These are phyloP conservation scores for Chalcis sispes DNA, from an alignment of 2,888 invertebrate species.

Conservation along the genomic window DNA sequence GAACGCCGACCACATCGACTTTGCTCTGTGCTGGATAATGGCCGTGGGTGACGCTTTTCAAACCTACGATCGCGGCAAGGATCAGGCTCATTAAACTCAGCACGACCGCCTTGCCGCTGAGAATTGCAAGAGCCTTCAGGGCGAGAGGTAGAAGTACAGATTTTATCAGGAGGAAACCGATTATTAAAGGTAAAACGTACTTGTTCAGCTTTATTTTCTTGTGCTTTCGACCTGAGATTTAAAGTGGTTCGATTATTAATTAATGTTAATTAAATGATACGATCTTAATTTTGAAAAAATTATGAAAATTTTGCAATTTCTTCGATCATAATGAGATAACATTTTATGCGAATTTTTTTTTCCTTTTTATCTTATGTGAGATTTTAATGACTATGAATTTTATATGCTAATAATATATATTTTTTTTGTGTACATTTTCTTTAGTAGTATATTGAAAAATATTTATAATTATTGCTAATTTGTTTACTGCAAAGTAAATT, in stretches of 20 bases:
- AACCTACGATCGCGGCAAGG: slow-evolving; percentile 80
- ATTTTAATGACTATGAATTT: too few relatives aligned
- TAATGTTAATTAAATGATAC: background rate
- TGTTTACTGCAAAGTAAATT: too few relatives aligned
- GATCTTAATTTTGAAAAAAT: background rate
- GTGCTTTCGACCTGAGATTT: slow-evolving; percentile 69
- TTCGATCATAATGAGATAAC: background rate
- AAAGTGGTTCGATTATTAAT: slow-evolving; percentile 11
- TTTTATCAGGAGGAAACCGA: slow-evolving; percentile 82
- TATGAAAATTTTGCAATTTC: background rate
- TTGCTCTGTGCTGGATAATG: slow-evolving; percentile 36
- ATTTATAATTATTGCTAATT: too few relatives aligned
- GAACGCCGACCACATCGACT: slow-evolving; percentile 63
- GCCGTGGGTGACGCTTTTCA: slow-evolving; percentile 77
- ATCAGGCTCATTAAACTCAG: slow-evolving; percentile 78
- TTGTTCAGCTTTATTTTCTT: slow-evolving; percentile 77
- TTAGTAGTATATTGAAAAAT: too few relatives aligned
- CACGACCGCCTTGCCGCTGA: slow-evolving; percentile 80
- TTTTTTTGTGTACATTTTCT: too few relatives aligned
- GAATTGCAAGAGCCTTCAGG: slow-evolving; percentile 82
- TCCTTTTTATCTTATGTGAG: background rate
- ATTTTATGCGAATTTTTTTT: too few relatives aligned
- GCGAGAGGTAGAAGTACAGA: slow-evolving; percentile 82
- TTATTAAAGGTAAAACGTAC: slow-evolving; percentile 80
- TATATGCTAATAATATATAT: too few relatives aligned